phyloP scores from a whole-genome alignment of 2,888 invertebrate genomes.

The Yponomeuta sedellus region DNA sequence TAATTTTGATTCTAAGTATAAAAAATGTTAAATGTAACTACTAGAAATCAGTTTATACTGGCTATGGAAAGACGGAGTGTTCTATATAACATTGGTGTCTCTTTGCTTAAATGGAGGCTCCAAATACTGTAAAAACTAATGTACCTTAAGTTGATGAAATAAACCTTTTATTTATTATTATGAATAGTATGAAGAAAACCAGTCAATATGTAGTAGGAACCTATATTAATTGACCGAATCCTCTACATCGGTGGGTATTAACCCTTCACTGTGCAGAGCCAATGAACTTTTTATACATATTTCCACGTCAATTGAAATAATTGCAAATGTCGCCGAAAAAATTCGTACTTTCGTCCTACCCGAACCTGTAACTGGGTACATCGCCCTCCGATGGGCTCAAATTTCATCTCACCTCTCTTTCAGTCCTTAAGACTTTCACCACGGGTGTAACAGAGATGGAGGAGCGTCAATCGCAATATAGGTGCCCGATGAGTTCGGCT shows the following conservation, averaged over 20 bases:
- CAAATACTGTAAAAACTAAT: too few species aligned
- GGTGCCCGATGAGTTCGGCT: conserved; percentile 54
- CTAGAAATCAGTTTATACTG: too few species aligned
- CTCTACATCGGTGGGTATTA: background rate
- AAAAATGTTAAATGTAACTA: too few species aligned
- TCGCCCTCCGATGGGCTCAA: conserved; percentile 63
- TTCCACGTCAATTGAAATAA: conserved; percentile 17
- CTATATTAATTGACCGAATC: background rate
- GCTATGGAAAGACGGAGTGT: too few species aligned
- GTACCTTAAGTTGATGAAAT: too few species aligned
- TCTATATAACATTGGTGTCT: too few species aligned
- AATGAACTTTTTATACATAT: background rate
- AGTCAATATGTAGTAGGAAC: too few species aligned
- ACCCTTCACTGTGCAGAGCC: background rate
- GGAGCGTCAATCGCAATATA: conserved; percentile 19
- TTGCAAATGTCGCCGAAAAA: conserved; percentile 46
- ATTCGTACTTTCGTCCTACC: conserved; percentile 72
- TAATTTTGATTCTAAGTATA: too few species aligned
- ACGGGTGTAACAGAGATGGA: conserved; percentile 40
- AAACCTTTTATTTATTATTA: too few species aligned
- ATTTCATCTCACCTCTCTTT: conserved; percentile 59
- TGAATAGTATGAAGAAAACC: too few species aligned
- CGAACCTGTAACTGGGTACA: conserved; percentile 66
- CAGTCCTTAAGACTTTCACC: conserved; percentile 27
- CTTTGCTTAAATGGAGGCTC: too few species aligned